Evolutionary conservation across 2,888 invertebrate species (phyloP), one percentile per base, ranked within the genome.

Genomic region (Alviniconcha strummeri): DNA sequence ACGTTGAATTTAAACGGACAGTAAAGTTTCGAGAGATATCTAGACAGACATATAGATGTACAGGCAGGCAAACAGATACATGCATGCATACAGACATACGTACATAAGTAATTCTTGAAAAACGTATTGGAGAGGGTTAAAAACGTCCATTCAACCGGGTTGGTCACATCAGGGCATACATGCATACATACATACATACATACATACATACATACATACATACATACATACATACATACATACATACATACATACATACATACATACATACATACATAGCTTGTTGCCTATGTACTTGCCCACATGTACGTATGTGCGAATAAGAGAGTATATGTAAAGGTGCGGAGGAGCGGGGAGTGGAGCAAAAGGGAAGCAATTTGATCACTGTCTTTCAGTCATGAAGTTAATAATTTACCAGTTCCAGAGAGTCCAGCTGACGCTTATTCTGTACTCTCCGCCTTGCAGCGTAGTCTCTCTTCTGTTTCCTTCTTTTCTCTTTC

Each of bases 391-490:
- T 64, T 64, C 64, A 64, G 9, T 64, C 17, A 71, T 71, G 71
- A 17, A n/a, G 8, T 17, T 36, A 36, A 36, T 36, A 60, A 78
- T 36, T 78, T 54, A 78, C 77, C 60, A 0, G n/a, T 78, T 57
- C 77, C 77, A 78, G 60, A 9, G 77, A 19, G 9, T 4, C 19
- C 13, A 60, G 57, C 19, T 17, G 9, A 4, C 60, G 15, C 60
- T 78, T 78, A 1, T 57, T 60, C 36, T 60, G 57, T 9, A 5
- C 19, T 56, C 60, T 54, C 60, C 60, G 57, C n/a, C 77, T 57
- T 15, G 60, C 8, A 19, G 77, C 77, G 36, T 78, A 78, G 60
- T 78, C 60, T 19, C 77, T 57, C 77, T 78, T 78, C 77, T 78
- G 77, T 56, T 60, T 54, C 19, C 60, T 9, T 9, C 77, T 9